Evolutionary conservation across 92 coral and sea anemone genomes (phyloP).

Genomic region (Anthopleura xanthogrammica): DNA sequence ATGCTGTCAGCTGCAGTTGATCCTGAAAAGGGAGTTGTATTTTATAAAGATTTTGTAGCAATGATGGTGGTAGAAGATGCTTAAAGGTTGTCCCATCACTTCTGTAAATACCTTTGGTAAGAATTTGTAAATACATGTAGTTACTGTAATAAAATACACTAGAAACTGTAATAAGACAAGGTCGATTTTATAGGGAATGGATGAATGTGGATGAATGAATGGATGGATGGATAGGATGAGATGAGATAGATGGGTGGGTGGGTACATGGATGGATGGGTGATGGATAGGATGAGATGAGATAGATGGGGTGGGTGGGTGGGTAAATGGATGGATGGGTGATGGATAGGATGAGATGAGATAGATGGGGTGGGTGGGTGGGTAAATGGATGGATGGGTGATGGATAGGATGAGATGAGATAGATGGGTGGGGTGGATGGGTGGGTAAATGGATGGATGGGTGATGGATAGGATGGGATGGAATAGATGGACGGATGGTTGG

Average conservation of each 20-base stretch:
- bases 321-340: background rate
- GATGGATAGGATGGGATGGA: background rate
- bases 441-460: background rate
- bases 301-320: background rate
- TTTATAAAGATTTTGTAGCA: slow-evolving; percentile 94
- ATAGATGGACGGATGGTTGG: background rate
- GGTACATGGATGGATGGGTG: background rate
- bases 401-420: too few relatives aligned
- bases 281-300: too few relatives aligned
- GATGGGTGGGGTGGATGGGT: too few relatives aligned
- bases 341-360: too few relatives aligned
- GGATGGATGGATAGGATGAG: background rate
- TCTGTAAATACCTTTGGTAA: background rate
- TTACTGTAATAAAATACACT: background rate
- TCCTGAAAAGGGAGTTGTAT: slow-evolving; percentile 95
- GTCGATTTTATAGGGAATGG: background rate
- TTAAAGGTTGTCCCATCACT: slow-evolving; percentile 5
- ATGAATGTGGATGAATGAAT: too few relatives aligned
- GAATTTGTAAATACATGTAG: background rate
- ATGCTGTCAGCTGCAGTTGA: slow-evolving; percentile 98
- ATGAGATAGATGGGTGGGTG: background rate
- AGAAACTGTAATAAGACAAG: background rate
- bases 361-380: too few relatives aligned
- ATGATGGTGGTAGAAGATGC: slow-evolving; percentile 99
- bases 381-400: too few relatives aligned